These are phyloP conservation scores for Lates calcarifer DNA, from an alignment of 2,113 vertebrate genomes.

Conservation along the genomic window DNA sequence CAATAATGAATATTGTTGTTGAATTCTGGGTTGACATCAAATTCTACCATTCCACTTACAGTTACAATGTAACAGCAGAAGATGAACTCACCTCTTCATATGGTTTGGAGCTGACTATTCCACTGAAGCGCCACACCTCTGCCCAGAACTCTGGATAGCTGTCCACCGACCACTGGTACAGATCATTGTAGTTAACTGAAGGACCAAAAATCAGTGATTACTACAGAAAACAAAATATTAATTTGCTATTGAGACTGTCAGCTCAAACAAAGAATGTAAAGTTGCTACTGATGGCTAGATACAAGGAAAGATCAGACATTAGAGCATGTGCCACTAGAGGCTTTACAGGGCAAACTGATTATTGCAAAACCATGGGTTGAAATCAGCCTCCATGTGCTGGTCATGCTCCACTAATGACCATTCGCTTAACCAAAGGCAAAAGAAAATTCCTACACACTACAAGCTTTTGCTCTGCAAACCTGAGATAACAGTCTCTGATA, in stretches of 20 bases:
- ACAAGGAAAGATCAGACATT: not conserved
- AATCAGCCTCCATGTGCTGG: not conserved
- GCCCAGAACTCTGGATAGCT: constrained; percentile 94
- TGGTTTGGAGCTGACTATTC: constrained; percentile 86
- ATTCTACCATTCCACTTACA: not conserved
- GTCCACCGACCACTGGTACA: constrained; percentile 95
- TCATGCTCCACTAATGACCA: not conserved
- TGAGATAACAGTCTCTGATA: not conserved
- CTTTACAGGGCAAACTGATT: not conserved
- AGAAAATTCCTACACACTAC: not conserved
- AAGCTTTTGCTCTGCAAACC: not conserved
- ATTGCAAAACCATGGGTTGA: not conserved
- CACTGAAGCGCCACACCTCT: constrained; percentile 93
- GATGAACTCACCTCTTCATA: constrained; percentile 90
- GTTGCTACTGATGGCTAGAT: not conserved
- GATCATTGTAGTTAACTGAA: constrained; percentile 90
- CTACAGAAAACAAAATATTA: not conserved
- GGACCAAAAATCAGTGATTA: constrained; percentile 11
- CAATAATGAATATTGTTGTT: not conserved
- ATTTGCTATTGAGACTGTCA: not conserved
- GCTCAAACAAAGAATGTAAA: not conserved
- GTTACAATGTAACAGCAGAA: not conserved
- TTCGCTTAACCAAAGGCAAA: not conserved
- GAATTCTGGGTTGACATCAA: not conserved
- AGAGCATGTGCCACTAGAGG: not conserved